Evolutionary conservation across 1,140 invertebrate genomes (phyloP).

Genomic region (Drusus annulatus): DNA sequence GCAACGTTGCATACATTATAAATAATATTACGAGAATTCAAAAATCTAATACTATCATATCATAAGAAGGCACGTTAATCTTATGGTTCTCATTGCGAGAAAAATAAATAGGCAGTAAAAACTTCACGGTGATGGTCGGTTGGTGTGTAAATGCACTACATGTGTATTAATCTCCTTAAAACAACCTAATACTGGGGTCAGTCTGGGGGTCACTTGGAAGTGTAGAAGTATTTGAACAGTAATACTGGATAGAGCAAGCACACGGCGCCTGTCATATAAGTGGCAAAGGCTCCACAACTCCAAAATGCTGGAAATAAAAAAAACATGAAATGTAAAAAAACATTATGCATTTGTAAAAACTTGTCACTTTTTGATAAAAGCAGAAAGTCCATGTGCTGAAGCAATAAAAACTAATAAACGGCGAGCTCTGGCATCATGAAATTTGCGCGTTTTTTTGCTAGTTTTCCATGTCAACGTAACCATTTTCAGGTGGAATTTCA

Average conservation of each 20-base stretch:
- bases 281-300: constrained; percentile 82
- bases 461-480: too few species aligned
- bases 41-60: too few species aligned
- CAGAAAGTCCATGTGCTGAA: too few species aligned
- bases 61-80: constrained; percentile 6
- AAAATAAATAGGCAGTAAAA: constrained; percentile 21
- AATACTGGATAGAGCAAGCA: constrained; percentile 79
- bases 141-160: constrained; percentile 3
- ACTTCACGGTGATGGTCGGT: neutral
- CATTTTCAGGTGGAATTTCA: too few species aligned
- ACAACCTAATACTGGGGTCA: constrained; percentile 39
- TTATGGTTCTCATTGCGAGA: neutral
- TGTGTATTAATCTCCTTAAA: neutral
- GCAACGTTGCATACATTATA: too few species aligned
- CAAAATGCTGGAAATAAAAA: constrained; percentile 80
- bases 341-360: neutral
- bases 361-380: too few species aligned
- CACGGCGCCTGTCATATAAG: constrained; percentile 82
- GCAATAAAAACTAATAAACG: too few species aligned
- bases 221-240: constrained; percentile 65
- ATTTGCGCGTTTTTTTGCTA: too few species aligned
- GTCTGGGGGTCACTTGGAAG: constrained; percentile 28
- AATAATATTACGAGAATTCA: too few species aligned
- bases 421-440: too few species aligned
- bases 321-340: constrained; percentile 30